Conservation (phyloP, 2,888 invertebrate species). For the Agrilus biguttatus region DNA sequence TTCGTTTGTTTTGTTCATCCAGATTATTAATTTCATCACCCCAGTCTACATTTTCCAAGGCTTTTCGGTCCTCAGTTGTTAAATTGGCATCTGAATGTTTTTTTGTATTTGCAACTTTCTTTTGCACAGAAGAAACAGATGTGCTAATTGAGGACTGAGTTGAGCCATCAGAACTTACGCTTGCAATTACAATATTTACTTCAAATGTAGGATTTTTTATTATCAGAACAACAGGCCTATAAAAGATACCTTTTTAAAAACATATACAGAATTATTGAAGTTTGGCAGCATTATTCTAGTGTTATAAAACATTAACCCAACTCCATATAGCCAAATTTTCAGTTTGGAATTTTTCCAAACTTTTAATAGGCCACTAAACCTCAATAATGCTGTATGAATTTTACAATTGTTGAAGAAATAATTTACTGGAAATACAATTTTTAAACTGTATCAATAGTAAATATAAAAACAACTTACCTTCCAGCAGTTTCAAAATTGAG, state of each 20-base stretch:
- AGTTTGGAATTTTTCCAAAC: no score
- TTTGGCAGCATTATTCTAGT: no score
- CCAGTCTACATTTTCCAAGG: conserved; percentile 18
- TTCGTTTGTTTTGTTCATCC: not conserved
- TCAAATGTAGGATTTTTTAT: conserved; percentile 61
- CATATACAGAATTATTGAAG: not conserved
- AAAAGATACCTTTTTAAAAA: conserved; percentile 12
- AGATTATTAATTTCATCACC: conserved; percentile 14
- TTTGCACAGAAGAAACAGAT: conserved; percentile 15
- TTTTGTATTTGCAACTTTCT: conserved; percentile 23
- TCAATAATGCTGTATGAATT: no score
- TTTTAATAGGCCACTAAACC: no score
- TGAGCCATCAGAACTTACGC: conserved; percentile 43
- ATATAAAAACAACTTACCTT: conserved; percentile 32
- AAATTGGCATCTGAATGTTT: conserved; percentile 9
- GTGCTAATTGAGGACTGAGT: conserved; percentile 28
- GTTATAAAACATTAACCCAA: no score
- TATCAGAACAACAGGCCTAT: conserved; percentile 59
- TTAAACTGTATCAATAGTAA: no score
- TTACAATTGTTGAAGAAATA: no score
- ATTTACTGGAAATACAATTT: no score
- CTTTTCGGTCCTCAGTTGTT: conserved; percentile 17
- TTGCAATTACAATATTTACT: conserved; percentile 68
- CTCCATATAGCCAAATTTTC: no score
- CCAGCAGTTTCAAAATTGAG: conserved; percentile 67